Conservation (phyloP, 2,797 vertebrate species). For the Cuniculus paca region DNA sequence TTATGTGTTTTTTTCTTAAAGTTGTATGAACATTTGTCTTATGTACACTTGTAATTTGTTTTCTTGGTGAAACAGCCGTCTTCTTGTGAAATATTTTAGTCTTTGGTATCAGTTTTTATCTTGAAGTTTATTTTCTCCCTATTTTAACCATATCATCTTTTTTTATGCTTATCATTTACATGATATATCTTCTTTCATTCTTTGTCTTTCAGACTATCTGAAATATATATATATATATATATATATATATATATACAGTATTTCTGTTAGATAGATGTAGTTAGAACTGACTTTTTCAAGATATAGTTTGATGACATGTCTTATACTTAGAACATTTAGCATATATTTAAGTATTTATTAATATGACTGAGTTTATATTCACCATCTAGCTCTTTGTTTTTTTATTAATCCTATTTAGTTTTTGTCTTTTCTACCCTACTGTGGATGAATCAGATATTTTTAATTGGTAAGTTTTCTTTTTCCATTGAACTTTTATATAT, state of each 20-base stretch:
- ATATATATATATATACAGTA: too few relatives aligned
- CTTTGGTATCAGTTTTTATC: not conserved
- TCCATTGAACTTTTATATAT: not conserved
- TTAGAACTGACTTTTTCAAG: not conserved
- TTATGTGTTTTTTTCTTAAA: not conserved
- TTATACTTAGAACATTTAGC: not conserved
- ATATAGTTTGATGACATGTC: not conserved
- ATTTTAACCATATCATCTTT: not conserved
- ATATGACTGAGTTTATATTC: not conserved
- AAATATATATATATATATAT: too few relatives aligned
- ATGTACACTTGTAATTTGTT: not conserved
- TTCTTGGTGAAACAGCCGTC: not conserved
- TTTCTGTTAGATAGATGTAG: not conserved
- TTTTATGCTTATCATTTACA: not conserved
- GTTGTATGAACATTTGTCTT: not conserved
- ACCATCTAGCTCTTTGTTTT: not conserved
- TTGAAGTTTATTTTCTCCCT: not conserved
- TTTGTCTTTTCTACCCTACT: not conserved
- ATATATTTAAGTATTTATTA: not conserved
- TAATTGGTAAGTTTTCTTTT: not conserved
- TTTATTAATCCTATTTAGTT: not conserved
- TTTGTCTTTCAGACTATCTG: not conserved
- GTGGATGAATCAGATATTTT: not conserved
- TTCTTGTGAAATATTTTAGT: not conserved
- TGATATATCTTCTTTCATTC: not conserved